Conservation (phyloP, 2,113 vertebrate genomes). For the Chlorocebus sabaeus region DNA sequence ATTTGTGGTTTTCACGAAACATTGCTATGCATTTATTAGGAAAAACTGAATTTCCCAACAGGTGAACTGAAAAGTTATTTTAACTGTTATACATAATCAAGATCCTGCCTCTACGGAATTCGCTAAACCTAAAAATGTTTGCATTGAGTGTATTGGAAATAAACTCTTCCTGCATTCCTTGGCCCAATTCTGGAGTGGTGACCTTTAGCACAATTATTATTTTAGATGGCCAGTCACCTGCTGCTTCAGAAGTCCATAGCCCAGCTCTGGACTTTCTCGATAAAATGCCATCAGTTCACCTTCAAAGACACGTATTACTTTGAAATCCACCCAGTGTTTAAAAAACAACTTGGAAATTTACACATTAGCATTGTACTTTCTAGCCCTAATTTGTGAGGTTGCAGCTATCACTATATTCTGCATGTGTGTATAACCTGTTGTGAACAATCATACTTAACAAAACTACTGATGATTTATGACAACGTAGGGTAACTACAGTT, state of each 20-base stretch:
- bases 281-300: conserved; percentile 68
- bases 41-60: conserved; percentile 68
- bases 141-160: background rate
- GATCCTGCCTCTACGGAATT: background rate
- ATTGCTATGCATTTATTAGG: conserved; percentile 66
- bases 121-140: conserved; percentile 18
- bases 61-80: conserved; percentile 78
- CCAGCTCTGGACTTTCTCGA: conserved; percentile 27
- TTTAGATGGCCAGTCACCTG: conserved; percentile 17
- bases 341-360: conserved; percentile 64
- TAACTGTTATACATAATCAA: conserved; percentile 28
- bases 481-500: background rate
- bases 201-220: background rate
- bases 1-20: conserved; percentile 73
- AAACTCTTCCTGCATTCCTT: background rate
- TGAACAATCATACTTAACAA: conserved; percentile 40
- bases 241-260: background rate
- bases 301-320: conserved; percentile 74
- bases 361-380: conserved; percentile 61
- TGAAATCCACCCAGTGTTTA: conserved; percentile 72
- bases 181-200: background rate
- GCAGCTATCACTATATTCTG: conserved; percentile 67
- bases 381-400: conserved; percentile 55
- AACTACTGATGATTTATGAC: conserved; percentile 49
- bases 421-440: conserved; percentile 74